phyloP scores from a whole-genome alignment of 2,888 invertebrate genomes.

The Plagiodera versicolora region DNA sequence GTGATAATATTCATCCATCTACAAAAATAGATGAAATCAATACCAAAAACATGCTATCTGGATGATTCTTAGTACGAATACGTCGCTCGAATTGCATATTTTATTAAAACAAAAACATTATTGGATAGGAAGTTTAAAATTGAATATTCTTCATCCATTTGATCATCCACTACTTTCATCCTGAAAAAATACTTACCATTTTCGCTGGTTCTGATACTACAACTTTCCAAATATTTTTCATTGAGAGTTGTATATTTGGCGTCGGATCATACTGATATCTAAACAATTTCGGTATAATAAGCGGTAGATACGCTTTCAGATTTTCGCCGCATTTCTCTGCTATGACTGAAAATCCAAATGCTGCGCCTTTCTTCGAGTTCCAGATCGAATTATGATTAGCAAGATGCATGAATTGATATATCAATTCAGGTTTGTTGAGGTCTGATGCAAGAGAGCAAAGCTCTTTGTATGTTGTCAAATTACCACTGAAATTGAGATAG shows the following conservation, averaged over 20 bases:
- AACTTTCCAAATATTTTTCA: slow-evolving; percentile 93
- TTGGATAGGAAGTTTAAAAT: too few relatives aligned
- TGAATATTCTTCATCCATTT: too few relatives aligned
- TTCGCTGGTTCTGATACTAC: slow-evolving; percentile 84
- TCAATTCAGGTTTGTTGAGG: slow-evolving; percentile 90
- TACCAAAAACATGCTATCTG: too few relatives aligned
- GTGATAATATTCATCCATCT: slow-evolving; percentile 80
- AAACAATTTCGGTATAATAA: slow-evolving; percentile 85
- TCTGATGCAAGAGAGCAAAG: slow-evolving; percentile 91
- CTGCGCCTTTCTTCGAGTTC: slow-evolving; percentile 94
- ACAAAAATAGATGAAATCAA: too few relatives aligned
- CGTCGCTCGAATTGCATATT: too few relatives aligned
- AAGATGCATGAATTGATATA: slow-evolving; percentile 94
- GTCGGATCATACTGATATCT: slow-evolving; percentile 94
- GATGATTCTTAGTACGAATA: too few relatives aligned
- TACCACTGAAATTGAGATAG: slow-evolving; percentile 75
- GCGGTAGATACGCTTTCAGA: slow-evolving; percentile 77
- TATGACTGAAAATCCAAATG: slow-evolving; percentile 88
- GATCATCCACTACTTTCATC: too few relatives aligned
- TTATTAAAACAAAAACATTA: too few relatives aligned
- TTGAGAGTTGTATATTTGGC: slow-evolving; percentile 87
- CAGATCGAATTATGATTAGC: slow-evolving; percentile 94
- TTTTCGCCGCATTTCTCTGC: slow-evolving; percentile 83
- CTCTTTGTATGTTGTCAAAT: slow-evolving; percentile 91
- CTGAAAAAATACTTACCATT: slow-evolving; percentile 61